These are phyloP conservation scores for Telenomus remus DNA, from an alignment of 1,140 invertebrate species.

Conservation along the genomic window DNA sequence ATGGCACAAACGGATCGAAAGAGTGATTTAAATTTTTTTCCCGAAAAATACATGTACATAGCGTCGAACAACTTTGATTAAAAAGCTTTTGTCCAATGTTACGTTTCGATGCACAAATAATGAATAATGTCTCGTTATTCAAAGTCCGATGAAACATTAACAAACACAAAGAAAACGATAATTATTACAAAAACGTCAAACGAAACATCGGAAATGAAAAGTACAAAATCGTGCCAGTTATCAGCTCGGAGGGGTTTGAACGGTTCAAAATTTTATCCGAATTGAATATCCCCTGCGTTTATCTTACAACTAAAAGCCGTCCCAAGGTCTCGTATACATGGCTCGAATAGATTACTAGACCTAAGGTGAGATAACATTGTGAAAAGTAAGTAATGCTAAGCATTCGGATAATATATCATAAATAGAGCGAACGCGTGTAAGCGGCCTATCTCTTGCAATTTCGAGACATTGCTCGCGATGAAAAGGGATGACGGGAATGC, in stretches of 20 bases:
- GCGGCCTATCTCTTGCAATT: constrained; percentile 52
- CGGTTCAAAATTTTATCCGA: constrained; percentile 34
- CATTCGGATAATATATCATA: constrained; percentile 50
- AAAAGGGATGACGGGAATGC: constrained; percentile 24
- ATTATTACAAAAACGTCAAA: too few species aligned
- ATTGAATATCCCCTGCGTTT: constrained; percentile 19
- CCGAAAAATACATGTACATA: too few species aligned
- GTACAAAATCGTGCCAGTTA: background rate
- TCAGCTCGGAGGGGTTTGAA: constrained; percentile 1
- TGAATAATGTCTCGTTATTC: too few species aligned
- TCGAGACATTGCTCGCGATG: constrained; percentile 48
- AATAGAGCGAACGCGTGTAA: constrained; percentile 45
- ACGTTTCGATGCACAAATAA: background rate
- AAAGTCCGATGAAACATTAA: too few species aligned
- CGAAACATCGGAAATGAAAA: too few species aligned
- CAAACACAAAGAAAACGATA: too few species aligned
- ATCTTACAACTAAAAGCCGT: constrained; percentile 46
- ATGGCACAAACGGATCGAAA: too few species aligned
- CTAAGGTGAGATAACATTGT: constrained; percentile 48
- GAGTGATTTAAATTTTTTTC: too few species aligned
- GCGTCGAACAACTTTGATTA: too few species aligned
- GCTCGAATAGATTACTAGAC: constrained; percentile 40
- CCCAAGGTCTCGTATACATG: constrained; percentile 37
- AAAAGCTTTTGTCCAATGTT: too few species aligned
- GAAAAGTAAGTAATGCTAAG: constrained; percentile 52